These are phyloP conservation scores for Burhinus oedicnemus DNA, from an alignment of 2,113 vertebrate genomes.

Conservation along the genomic window DNA sequence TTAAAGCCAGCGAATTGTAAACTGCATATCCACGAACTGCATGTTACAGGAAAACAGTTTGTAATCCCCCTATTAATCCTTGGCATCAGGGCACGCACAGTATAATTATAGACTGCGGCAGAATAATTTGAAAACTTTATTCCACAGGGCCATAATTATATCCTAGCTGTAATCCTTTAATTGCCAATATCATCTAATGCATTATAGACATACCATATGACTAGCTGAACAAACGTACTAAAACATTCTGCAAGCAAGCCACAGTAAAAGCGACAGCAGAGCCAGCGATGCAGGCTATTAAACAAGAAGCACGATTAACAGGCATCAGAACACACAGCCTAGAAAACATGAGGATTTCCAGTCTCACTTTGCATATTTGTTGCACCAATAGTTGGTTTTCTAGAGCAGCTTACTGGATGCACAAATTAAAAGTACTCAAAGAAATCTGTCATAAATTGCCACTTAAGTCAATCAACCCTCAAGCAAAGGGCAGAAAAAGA, in stretches of 20 bases:
- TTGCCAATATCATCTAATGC: constrained; percentile 61
- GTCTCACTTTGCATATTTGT: background rate
- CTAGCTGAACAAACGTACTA: background rate
- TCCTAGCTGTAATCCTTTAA: constrained; percentile 67
- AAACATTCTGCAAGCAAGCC: background rate
- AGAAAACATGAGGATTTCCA: background rate
- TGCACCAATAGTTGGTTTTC: background rate
- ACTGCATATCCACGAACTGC: background rate
- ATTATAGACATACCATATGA: constrained; percentile 20
- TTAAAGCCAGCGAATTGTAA: background rate
- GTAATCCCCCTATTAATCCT: constrained; percentile 62
- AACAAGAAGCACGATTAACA: background rate
- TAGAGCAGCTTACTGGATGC: background rate
- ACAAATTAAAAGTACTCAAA: background rate
- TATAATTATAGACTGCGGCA: constrained; percentile 47
- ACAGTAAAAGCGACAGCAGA: background rate
- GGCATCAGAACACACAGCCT: background rate
- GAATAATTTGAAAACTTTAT: constrained; percentile 62
- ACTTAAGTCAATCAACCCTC: background rate
- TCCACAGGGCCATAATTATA: constrained; percentile 59
- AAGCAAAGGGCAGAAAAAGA: background rate
- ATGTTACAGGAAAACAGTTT: background rate
- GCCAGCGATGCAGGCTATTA: background rate
- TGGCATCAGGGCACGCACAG: constrained; percentile 21
- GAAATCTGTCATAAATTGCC: background rate